Base-by-base conservation (phyloP, 2,888 invertebrate species). In the Biston stratarius region DNA sequence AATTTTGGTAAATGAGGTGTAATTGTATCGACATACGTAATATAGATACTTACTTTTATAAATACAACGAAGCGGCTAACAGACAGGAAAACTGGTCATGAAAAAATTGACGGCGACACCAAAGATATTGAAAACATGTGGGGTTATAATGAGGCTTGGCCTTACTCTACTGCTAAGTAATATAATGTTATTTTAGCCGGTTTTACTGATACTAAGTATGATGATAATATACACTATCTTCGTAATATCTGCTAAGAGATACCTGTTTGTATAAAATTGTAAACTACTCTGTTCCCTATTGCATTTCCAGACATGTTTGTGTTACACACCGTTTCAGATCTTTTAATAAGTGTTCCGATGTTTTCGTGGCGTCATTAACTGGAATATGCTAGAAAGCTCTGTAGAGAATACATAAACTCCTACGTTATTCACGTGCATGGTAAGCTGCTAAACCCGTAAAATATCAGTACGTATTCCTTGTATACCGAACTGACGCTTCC, bases 381-480 rank as follows among this genome's bases (percentile, higher is more conserved):
- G 33, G 44, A 63, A 63, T 67, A 48, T 42, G 63, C 72, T 75
- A 80, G 77, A 74, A 79, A 78, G 74, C 77, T 82, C 73, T 74
- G 67, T 67, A 75, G 75, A 74, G 74, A 78, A 79, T 73, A 74
- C 68, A 81, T 87, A 84, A 87, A 84, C 80, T 78, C 69, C 69
- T 74, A 78, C 79, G 78, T 78, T 77, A 74, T 74, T 75, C 75
- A 74, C 80, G 78, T 24, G 55, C 12, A 55, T 42, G 73, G 40
- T 24, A n/a, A 56, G 40, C 34, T 58, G 40, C 14, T 38, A 49
- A 51, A 53, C 38, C 24, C 11, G 42, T 36, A 40, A 24, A 64
- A 9, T 11, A 52, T 45, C 36, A 44, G 51, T 38, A 57, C 61
- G 24, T n/a, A 55, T 42, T n/a, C 33, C 12, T 44, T 42, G 12